These are phyloP conservation scores for Drosophila prostipennis DNA, from an alignment of 2,888 invertebrate species.

Conservation along the genomic window DNA sequence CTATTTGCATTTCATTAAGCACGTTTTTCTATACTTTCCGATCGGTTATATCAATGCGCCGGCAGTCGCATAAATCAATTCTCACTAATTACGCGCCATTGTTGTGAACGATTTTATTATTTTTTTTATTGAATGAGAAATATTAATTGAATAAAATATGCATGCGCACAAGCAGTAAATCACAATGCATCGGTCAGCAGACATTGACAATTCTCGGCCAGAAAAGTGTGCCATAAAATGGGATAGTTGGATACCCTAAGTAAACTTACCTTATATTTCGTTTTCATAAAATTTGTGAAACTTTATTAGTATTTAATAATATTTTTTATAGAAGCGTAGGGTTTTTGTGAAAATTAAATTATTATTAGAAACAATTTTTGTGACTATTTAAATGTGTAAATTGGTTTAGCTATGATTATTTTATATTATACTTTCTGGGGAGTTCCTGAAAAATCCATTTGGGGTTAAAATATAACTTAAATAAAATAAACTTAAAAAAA, in stretches of 20 bases:
- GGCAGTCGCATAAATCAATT: conserved; percentile 69
- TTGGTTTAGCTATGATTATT: too few relatives aligned
- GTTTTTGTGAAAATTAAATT: too few relatives aligned
- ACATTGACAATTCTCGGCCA: background rate
- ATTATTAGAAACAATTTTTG: too few relatives aligned
- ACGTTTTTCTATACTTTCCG: conserved; percentile 37
- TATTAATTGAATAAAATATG: conserved; percentile 65
- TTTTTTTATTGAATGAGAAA: conserved; percentile 30
- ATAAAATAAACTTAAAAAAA: too few relatives aligned
- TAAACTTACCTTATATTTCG: background rate
- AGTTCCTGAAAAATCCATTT: too few relatives aligned
- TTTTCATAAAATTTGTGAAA: too few relatives aligned
- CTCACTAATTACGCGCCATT: conserved; percentile 65
- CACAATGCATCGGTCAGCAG: conserved; percentile 13
- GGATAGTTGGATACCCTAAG: background rate
- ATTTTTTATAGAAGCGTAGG: too few relatives aligned
- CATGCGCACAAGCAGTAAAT: conserved; percentile 30
- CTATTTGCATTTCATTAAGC: conserved; percentile 70
- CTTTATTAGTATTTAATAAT: too few relatives aligned
- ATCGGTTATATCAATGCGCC: conserved; percentile 35
- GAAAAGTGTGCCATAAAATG: background rate
- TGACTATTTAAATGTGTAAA: too few relatives aligned
- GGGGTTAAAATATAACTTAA: too few relatives aligned
- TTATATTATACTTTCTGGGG: too few relatives aligned
- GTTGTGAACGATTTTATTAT: conserved; percentile 39